A percentile compares a stretch with the other conserved stretches of the same genome.
These are phyloP conservation scores for Lasioglossum calceatum DNA, from an alignment of 2,888 invertebrate genomes.

Conservation along the genomic window DNA sequence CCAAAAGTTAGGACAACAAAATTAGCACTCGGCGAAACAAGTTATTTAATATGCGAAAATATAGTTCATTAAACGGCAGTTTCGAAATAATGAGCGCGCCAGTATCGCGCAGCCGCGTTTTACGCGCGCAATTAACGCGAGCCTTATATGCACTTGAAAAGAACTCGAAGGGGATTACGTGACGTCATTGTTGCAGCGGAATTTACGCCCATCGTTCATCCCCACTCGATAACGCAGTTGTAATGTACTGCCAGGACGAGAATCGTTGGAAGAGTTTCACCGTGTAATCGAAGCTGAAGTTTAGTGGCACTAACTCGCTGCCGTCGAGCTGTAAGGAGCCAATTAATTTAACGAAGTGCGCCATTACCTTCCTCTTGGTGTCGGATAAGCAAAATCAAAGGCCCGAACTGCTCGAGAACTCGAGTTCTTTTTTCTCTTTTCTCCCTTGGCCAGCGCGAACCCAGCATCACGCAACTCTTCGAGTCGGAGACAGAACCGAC, in stretches of 20 bases:
- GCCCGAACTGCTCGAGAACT: conserved; percentile 61
- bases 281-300: conserved; percentile 72
- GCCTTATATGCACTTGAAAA: neutral
- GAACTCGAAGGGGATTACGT: neutral
- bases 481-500: conserved; percentile 38
- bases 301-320: conserved; percentile 72
- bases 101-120: neutral
- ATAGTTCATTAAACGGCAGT: neutral
- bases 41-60: neutral
- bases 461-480: conserved; percentile 57
- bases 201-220: conserved; percentile 21
- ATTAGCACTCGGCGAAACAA: neutral
- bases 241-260: conserved; percentile 37
- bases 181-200: conserved; percentile 13
- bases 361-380: conserved; percentile 72
- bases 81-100: neutral
- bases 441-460: conserved; percentile 15
- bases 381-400: conserved; percentile 73
- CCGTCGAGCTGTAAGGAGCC: conserved; percentile 67
- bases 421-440: conserved; percentile 14
- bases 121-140: neutral
- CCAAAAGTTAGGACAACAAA: neutral
- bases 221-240: conserved; percentile 39
- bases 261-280: conserved; percentile 57
- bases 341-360: conserved; percentile 77